A percentile compares a stretch with the other conserved stretches of the same genome.
These are phyloP conservation scores for Pelusios castaneus DNA, from an alignment of 2,113 vertebrate species.

Conservation along the genomic window DNA sequence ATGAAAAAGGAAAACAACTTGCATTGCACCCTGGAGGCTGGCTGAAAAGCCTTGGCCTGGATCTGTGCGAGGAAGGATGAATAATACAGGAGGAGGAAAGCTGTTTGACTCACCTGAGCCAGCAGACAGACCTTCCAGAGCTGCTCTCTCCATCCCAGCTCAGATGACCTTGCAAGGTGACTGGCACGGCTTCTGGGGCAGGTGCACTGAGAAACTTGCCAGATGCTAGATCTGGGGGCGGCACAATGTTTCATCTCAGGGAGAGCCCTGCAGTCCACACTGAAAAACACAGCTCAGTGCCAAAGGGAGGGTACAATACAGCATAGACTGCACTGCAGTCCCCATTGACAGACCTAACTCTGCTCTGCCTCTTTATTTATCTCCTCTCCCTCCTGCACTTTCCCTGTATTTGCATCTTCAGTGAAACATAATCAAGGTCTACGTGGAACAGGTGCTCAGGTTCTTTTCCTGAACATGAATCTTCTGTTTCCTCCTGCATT, in stretches of 20 bases:
- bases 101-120: neutral
- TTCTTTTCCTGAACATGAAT: neutral
- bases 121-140: neutral
- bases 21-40: neutral
- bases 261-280: neutral
- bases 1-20: neutral
- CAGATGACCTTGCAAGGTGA: neutral
- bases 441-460: neutral
- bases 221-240: too few species aligned
- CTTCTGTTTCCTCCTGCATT: neutral
- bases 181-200: neutral
- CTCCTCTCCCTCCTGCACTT: neutral
- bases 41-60: neutral
- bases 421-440: neutral
- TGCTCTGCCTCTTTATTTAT: neutral
- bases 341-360: neutral
- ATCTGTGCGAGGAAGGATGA: neutral
- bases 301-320: neutral
- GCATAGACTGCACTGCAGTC: neutral
- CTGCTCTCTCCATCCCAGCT: neutral
- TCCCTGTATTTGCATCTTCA: neutral
- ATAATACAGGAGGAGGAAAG: neutral
- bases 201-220: neutral
- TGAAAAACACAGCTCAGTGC: neutral
- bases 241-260: accelerated